These are phyloP conservation scores for Oophaga sylvatica DNA, from an alignment of 2,797 vertebrate species.

Conservation along the genomic window DNA sequence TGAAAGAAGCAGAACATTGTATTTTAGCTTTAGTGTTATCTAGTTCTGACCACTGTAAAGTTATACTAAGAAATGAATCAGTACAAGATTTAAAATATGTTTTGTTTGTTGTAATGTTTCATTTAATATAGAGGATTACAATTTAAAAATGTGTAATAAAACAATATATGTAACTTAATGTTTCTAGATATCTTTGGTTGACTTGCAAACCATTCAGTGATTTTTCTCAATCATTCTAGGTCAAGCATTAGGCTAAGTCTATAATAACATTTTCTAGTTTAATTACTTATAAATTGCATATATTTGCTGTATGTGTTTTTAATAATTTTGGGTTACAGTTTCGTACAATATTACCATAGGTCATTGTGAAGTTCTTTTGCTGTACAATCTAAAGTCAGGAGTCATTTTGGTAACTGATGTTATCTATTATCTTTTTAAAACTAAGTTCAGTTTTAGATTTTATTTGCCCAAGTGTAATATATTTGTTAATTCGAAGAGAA, in stretches of 20 bases:
- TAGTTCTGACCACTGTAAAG: not conserved
- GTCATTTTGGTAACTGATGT: constrained; percentile 11
- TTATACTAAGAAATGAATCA: not conserved
- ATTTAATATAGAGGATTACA: not conserved
- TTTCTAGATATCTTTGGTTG: not conserved
- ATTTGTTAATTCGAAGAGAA: constrained; percentile 36
- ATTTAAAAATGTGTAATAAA: not conserved
- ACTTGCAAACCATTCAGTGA: not conserved
- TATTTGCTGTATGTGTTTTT: constrained; percentile 16
- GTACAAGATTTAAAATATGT: not conserved
- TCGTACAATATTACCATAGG: constrained; percentile 5
- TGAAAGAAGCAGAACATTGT: too few species aligned
- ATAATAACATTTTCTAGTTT: constrained; percentile 24
- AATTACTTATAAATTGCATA: constrained; percentile 5
- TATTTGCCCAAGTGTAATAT: constrained; percentile 44
- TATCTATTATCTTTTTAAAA: constrained; percentile 45
- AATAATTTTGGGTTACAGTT: constrained; percentile 29
- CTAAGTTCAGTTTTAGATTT: constrained; percentile 31
- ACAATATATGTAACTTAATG: constrained; percentile 16
- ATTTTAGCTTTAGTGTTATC: not conserved
- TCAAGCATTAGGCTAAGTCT: constrained; percentile 16
- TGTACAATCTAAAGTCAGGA: constrained; percentile 1
- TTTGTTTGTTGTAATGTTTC: not conserved
- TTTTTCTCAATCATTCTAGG: constrained; percentile 20
- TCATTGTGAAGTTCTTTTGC: not conserved